Evolutionary conservation across 2,797 vertebrate genomes (phyloP), one percentile per base, ranked within the genome.

Genomic region (Linurgus olivaceus): DNA sequence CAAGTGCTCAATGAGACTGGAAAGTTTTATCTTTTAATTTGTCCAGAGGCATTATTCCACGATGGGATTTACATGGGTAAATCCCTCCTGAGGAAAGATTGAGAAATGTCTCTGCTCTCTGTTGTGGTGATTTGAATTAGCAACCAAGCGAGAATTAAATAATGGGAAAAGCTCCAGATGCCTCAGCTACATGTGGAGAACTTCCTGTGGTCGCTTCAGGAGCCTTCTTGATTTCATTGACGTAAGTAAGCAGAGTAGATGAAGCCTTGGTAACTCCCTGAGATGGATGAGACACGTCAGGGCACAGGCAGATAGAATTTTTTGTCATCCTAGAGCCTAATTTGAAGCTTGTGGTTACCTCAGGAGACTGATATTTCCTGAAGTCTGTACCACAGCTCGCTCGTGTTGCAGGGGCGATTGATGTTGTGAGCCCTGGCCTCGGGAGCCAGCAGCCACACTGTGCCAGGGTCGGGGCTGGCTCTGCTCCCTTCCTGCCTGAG

Each of bases 361-460:
- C 96, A 96, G 96, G 96, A 97, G 95, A 96, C 93, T 93, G 89
- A 83, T 93, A 87, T 91, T 89, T 97, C 97, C 96, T 97, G 95
- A 38, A 96, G 96, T 90, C 96, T 86, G 86, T 44, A 94, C 79
- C 91, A 45, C 93, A 96, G 96, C 81, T 96, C 86, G 10, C 78
- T 95, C 44, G 81, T 83, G 90, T 87, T 93, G 93, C 93, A 96
- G 93, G 93, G 95, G 95, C 78, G 40, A 67, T 87, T 59, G 86
- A 45, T 93, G 94, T 91, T 96, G 86, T 75, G 91, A 96, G 96
- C 94, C 50, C 33, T 79, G 87, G 86, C 92, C 90, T 79, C 87
- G 72, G 81, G 72, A 96, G 97, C 97, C 97, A 97, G 54, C 84
- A 94, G 94, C 89, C 88, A 86, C 96, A 33, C 50, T 26, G 31